Evolutionary conservation across 2,888 invertebrate species (phyloP).

Genomic region (Teinopalpus imperialis): DNA sequence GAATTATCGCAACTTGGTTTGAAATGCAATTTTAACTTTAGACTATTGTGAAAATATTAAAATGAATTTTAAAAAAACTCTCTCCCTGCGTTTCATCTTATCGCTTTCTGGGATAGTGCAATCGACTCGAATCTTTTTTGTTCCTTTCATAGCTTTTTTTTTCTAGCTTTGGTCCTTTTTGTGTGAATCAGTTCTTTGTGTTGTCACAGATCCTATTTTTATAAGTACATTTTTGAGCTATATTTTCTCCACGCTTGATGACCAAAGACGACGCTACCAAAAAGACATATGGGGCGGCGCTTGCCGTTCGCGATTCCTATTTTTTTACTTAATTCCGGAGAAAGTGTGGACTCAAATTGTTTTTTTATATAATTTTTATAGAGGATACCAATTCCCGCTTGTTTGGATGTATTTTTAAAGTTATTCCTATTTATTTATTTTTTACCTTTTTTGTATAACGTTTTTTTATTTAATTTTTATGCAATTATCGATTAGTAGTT

Average conservation of each 20-base stretch:
- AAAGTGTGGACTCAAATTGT: constrained; percentile 40
- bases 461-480: constrained; percentile 50
- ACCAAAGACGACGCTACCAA: constrained; percentile 67
- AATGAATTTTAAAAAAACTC: constrained; percentile 79
- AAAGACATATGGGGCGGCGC: constrained; percentile 51
- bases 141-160: constrained; percentile 25
- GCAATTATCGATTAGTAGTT: constrained; percentile 37
- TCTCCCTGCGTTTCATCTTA: constrained; percentile 62
- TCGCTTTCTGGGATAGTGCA: constrained; percentile 52
- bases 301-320: constrained; percentile 52
- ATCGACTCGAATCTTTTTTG: constrained; percentile 33
- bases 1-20: constrained; percentile 54
- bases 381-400: constrained; percentile 47
- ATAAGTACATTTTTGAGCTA: constrained; percentile 47
- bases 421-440: constrained; percentile 72
- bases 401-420: constrained; percentile 70
- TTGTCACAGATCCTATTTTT: constrained; percentile 50
- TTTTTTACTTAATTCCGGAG: constrained; percentile 54
- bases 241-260: constrained; percentile 49
- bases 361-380: constrained; percentile 49
- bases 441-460: constrained; percentile 67
- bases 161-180: neutral
- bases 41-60: constrained; percentile 78
- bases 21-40: constrained; percentile 66
- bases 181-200: constrained; percentile 28